phyloP scores from a whole-genome alignment of 2,797 vertebrate genomes.

The Propithecus deckenii region DNA sequence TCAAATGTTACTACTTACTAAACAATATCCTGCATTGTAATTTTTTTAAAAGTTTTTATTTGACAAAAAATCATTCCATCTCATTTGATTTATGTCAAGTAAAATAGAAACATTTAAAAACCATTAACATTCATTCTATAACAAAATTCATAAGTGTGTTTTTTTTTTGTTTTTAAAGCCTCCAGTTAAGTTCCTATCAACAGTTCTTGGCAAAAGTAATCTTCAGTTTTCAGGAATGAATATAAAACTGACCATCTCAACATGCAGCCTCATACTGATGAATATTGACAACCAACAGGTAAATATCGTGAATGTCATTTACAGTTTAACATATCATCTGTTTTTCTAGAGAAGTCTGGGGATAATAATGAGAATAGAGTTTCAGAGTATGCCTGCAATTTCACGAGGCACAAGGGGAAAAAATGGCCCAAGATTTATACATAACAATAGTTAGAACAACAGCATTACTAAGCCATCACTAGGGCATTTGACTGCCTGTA shows the following conservation, averaged over 20 bases:
- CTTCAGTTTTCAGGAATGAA: slow-evolving; percentile 94
- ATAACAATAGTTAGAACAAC: not conserved
- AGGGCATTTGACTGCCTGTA: not conserved
- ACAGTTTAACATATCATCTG: not conserved
- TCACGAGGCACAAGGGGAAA: not conserved
- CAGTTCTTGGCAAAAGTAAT: slow-evolving; percentile 93
- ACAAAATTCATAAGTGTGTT: slow-evolving; percentile 54
- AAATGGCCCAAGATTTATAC: not conserved
- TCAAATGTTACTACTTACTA: not conserved
- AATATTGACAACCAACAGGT: slow-evolving; percentile 92
- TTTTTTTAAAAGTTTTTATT: not conserved
- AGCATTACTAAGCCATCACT: not conserved
- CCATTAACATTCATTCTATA: not conserved
- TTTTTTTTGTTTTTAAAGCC: slow-evolving; percentile 85
- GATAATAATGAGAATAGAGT: not conserved
- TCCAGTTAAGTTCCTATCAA: slow-evolving; percentile 88
- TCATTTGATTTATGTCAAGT: not conserved
- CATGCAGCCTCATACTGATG: slow-evolving; percentile 90
- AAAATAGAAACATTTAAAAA: slow-evolving; percentile 12
- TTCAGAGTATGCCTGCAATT: not conserved
- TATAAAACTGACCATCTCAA: slow-evolving; percentile 92
- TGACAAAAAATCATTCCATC: not conserved
- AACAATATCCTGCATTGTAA: not conserved
- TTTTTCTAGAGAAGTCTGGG: not conserved
- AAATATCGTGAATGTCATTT: slow-evolving; percentile 63